A percentile compares a stretch with the other conserved stretches of the same genome.
These are phyloP conservation scores for Molossus alvarezi DNA, from an alignment of 2,797 vertebrate genomes.

Conservation along the genomic window DNA sequence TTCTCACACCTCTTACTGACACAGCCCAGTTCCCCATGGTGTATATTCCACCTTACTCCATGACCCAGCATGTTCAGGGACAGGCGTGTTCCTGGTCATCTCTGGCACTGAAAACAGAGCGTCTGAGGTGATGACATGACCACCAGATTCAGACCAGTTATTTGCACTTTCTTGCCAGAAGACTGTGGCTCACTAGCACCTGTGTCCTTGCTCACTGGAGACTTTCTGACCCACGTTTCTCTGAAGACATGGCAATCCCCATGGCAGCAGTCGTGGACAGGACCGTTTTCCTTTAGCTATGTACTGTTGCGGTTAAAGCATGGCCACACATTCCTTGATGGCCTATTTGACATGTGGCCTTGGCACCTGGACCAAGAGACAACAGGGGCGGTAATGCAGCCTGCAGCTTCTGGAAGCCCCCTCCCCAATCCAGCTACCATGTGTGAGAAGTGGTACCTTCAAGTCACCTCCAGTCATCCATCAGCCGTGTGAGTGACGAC, in stretches of 20 bases:
- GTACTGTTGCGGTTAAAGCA: neutral
- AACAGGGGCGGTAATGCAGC: neutral
- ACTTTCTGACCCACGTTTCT: neutral
- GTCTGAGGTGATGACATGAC: neutral
- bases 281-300: neutral
- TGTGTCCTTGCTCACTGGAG: neutral
- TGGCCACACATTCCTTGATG: neutral
- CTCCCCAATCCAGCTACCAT: neutral
- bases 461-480: neutral
- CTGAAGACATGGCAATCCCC: neutral
- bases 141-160: neutral
- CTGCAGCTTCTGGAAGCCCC: neutral
- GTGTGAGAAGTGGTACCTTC: neutral
- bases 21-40: neutral
- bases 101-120: neutral
- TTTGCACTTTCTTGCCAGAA: constrained; percentile 4
- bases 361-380: neutral
- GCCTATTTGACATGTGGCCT: neutral
- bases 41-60: neutral
- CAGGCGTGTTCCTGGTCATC: neutral
- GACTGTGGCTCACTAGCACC: neutral
- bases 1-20: neutral
- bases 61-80: neutral
- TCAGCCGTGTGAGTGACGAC: neutral
- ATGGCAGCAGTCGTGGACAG: neutral